These are phyloP conservation scores for Leuciscus idus DNA, from an alignment of 2,113 vertebrate genomes.

Conservation along the genomic window DNA sequence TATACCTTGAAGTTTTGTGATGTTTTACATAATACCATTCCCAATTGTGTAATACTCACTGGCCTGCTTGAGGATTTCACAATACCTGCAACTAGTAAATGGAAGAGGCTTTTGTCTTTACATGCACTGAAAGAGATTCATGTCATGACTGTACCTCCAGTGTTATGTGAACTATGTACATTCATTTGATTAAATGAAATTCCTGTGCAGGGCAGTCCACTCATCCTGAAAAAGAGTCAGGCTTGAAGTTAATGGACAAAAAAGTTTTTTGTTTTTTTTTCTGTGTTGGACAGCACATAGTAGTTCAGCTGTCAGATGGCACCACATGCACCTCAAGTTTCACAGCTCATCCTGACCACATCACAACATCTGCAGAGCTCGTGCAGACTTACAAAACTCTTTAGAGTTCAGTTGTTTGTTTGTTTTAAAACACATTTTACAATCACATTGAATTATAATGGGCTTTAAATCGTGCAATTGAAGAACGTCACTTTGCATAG, in stretches of 20 bases:
- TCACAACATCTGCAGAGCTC: constrained; percentile 2
- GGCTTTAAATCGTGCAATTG: not conserved
- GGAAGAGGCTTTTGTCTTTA: constrained; percentile 10
- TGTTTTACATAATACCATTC: not conserved
- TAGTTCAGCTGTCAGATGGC: constrained; percentile 10
- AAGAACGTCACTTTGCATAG: not conserved
- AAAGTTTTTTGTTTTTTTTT: too few species aligned
- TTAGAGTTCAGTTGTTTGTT: not conserved
- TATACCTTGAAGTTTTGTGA: not conserved
- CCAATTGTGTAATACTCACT: not conserved
- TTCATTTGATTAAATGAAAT: constrained; percentile 30
- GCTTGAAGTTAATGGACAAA: not conserved
- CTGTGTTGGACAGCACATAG: not conserved
- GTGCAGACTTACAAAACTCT: not conserved
- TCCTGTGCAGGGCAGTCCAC: not conserved
- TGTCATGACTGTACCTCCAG: not conserved
- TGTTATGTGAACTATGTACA: constrained; percentile 31
- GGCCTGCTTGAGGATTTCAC: not conserved
- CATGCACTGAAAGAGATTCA: not conserved
- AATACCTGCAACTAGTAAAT: constrained; percentile 23
- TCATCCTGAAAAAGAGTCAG: not conserved
- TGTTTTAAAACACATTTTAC: not conserved
- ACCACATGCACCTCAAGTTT: not conserved
- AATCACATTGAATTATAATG: not conserved
- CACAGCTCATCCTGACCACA: not conserved